Evolutionary conservation across 2,113 vertebrate genomes (phyloP), one percentile per base, ranked within the genome.

Genomic region (Terrapene triunguis): DNA sequence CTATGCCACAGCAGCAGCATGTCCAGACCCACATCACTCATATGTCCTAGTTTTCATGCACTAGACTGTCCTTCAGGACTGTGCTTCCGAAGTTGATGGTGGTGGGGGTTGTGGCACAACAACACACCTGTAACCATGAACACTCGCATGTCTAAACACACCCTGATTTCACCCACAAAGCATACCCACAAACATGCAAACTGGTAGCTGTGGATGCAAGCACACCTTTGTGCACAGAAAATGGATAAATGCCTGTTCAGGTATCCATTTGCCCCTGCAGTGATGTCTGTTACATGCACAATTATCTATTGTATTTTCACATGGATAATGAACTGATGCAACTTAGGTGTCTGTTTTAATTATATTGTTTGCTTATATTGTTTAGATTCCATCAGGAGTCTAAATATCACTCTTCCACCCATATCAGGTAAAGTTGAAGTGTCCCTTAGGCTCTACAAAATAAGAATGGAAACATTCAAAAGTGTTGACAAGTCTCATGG

Each of bases 161-260:
- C 38, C 19, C 22, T 80, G 48, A 42, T 16, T 85, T 44, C 35
- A 65, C n/a, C 79, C n/a, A 13, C 5, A 44, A 3, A 69, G n/a
- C 5, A 69, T n/a, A 35, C 65, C 10, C 48, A 8, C 35, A 65
- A 0, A 0, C 24, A 9, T 4, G 24, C 6, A 9, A 2, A 42
- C 4, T 84, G 29, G 7, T 59, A 27, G 53, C 48, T 90, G 5
- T 2, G 50, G 53, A 14, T 74, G 72, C 5, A 78, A 3, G 5
- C 47, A 47, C 10, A 12, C 0, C 0, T 25, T 32, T 44, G 1
- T 25, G 29, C 17, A 82, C 22, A 7, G 48, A 17, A 74, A 42
- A 74, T 42, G 38, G 38, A 24, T 74, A 44, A 74, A 74, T 11
- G 22, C 38, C 21, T 85, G 24, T 0, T 1, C 35, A 53, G 62